Percentiles rank a stretch among this genome's conserved stretches.
Conservation (phyloP, 2,797 vertebrate genomes). For the Luscinia luscinia region DNA sequence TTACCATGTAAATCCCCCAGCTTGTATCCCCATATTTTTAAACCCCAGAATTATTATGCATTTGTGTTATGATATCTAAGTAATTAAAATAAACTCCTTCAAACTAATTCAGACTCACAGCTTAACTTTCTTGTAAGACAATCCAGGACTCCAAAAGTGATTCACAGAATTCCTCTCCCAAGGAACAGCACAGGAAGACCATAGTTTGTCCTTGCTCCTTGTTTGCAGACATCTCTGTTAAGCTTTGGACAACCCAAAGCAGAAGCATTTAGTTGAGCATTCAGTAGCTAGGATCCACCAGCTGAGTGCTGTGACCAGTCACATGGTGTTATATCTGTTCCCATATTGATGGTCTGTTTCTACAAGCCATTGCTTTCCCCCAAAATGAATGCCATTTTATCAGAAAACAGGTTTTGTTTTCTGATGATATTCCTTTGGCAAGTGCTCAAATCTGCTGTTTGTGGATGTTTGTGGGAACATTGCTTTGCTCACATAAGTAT, state of each 20-base stretch:
- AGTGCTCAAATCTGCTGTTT: slow-evolving; percentile 57
- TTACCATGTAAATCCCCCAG: neutral
- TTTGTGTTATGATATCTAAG: neutral
- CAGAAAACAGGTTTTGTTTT: slow-evolving; percentile 72
- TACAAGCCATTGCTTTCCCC: slow-evolving; percentile 6
- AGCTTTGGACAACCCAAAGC: neutral
- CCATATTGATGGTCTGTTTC: slow-evolving; percentile 35
- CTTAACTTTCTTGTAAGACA: neutral
- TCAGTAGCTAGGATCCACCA: neutral
- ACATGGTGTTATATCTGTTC: neutral
- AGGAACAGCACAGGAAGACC: neutral
- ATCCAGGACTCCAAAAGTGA: neutral
- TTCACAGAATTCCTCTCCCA: neutral
- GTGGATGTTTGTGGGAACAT: slow-evolving; percentile 66
- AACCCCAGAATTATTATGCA: neutral
- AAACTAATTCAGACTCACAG: neutral
- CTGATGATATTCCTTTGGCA: slow-evolving; percentile 59
- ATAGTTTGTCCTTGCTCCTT: neutral
- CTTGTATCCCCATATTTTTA: neutral
- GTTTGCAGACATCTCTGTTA: neutral
- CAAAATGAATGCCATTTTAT: slow-evolving; percentile 61
- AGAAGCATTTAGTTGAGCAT: neutral
- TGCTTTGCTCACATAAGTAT: slow-evolving; percentile 62
- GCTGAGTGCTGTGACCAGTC: slow-evolving; percentile 20
- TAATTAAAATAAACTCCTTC: neutral